These are phyloP conservation scores for Gryllus longicercus DNA, from an alignment of 2,888 invertebrate genomes.

Conservation along the genomic window DNA sequence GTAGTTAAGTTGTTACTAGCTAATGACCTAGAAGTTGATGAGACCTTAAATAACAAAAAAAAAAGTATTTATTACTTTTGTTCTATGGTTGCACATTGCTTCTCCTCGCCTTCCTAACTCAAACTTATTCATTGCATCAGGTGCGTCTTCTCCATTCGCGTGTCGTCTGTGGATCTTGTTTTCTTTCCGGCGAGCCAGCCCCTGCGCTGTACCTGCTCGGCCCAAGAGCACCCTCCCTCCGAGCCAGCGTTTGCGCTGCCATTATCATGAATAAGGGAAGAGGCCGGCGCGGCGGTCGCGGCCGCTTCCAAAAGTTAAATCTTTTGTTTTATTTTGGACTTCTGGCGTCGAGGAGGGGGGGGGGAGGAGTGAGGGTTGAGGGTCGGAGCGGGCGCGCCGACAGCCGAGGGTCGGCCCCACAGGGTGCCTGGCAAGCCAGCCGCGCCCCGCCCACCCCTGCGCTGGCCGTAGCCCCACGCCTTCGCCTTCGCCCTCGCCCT, in stretches of 20 bases:
- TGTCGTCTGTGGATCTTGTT: too few relatives aligned
- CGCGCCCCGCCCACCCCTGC: not conserved
- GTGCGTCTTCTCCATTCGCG: too few relatives aligned
- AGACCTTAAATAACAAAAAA: too few relatives aligned
- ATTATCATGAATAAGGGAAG: constrained; percentile 17
- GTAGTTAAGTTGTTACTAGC: too few relatives aligned
- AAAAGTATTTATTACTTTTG: too few relatives aligned
- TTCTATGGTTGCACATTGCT: too few relatives aligned
- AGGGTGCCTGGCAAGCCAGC: not conserved
- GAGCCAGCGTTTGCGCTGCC: not conserved
- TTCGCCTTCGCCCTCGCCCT: not conserved
- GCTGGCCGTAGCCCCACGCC: not conserved
- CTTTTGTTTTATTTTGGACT: constrained; percentile 10
- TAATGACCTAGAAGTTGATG: too few relatives aligned
- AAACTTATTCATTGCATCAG: too few relatives aligned
- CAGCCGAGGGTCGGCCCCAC: not conserved
- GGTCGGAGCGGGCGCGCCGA: not conserved
- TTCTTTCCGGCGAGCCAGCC: too few relatives aligned
- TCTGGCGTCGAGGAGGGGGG: not conserved
- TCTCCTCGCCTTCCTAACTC: too few relatives aligned
- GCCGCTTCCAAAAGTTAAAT: constrained; percentile 7
- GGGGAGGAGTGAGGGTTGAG: not conserved
- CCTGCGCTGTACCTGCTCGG: too few relatives aligned
- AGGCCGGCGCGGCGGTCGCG: not conserved
- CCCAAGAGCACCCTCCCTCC: too few relatives aligned